Evolutionary conservation across 2,888 invertebrate species (phyloP), one percentile per base, ranked within the genome.

Genomic region (Dysmachus trigonus): DNA sequence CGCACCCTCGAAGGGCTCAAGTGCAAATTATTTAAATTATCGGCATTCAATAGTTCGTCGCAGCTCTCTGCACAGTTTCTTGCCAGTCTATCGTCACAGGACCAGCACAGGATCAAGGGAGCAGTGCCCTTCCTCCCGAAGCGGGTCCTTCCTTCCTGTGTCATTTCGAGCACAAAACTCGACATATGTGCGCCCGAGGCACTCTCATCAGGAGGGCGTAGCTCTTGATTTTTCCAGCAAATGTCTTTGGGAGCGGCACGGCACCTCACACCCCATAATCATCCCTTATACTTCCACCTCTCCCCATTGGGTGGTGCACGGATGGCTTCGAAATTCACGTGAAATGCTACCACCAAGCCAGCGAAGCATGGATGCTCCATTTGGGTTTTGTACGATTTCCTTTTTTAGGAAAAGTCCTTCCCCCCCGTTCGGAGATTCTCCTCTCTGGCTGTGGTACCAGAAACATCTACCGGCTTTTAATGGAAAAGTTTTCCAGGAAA

Each of bases 161-260:
- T 51, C 81, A 53, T 53, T 81, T 62, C 51, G 51, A 76, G 74
- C 41, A 85, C 53, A 85, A 89, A 92, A 91, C 90, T 90, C 90
- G 91, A 91, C 91, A 92, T 92, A 92, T 92, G 91, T 91, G 91
- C 90, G 91, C 91, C 90, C 77, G 90, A 89, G 91, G 91, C 91
- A 89, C 90, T 89, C 90, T 91, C 91, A 91, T 90, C 91, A 89
- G 91, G 91, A 90, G 90, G 90, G 89, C 89, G 85, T 86, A 86
- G 41, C 87, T 86, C 87, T 87, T 87, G 87, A 87, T 87, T 87
- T 85, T 87, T 86, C 77, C 38, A 76, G 76, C 85, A 85, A 85
- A 85, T 85, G 85, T 85, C 84, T 85, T 74, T 74, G 15, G 18
- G 53, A 81, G 81, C 18, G 73, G 33, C 31, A 33, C 81, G n/a